phyloP scores from a whole-genome alignment of 1,140 invertebrate genomes.

The Magallana angulata region DNA sequence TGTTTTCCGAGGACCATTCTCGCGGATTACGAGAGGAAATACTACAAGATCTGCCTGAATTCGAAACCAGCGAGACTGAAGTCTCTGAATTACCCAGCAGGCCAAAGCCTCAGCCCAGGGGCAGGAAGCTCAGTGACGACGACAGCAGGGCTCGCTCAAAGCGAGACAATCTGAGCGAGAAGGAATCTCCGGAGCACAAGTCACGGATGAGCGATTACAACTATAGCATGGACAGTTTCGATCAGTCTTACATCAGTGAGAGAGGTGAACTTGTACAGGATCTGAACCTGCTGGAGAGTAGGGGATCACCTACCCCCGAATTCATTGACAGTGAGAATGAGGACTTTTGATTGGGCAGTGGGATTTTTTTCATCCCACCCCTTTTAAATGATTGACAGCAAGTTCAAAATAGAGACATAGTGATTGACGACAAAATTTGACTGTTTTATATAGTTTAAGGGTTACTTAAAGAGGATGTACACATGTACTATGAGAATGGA shows the following conservation, averaged over 20 bases:
- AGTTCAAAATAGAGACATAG: neutral
- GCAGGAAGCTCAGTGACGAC: conserved; percentile 40
- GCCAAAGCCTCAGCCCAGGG: conserved; percentile 46
- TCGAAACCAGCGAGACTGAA: conserved; percentile 44
- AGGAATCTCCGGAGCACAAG: conserved; percentile 51
- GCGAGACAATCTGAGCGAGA: conserved; percentile 26
- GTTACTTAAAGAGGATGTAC: too few relatives aligned
- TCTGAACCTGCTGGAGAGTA: conserved; percentile 47
- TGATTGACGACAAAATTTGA: too few relatives aligned
- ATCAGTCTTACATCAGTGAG: conserved; percentile 71
- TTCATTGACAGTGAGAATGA: conserved; percentile 66
- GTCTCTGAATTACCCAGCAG: conserved; percentile 29
- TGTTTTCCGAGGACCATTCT: conserved; percentile 11
- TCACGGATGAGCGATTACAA: conserved; percentile 69
- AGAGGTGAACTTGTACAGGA: conserved; percentile 70
- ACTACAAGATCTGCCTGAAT: conserved; percentile 17
- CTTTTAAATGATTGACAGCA: neutral
- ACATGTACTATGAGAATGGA: too few relatives aligned
- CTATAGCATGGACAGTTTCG: conserved; percentile 74
- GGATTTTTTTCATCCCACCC: neutral
- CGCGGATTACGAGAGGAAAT: conserved; percentile 42
- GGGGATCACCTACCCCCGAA: conserved; percentile 57
- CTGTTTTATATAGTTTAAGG: too few relatives aligned
- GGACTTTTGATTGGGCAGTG: conserved; percentile 55
- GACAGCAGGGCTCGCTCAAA: conserved; percentile 23